Conservation (phyloP, 2,888 invertebrate genomes). For the Ditula angustiorana region DNA sequence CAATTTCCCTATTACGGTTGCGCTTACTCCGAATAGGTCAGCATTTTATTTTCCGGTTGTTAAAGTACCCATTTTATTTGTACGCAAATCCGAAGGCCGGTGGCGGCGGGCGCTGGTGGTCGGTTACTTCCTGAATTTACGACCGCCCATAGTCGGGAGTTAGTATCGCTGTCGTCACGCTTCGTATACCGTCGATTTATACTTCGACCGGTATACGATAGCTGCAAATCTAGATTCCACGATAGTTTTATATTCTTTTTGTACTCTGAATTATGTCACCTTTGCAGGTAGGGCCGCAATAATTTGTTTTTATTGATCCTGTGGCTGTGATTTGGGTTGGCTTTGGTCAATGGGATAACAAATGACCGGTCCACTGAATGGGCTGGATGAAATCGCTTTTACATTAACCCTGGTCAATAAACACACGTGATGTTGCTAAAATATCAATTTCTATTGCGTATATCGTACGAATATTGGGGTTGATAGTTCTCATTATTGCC, state of each 20-base stretch:
- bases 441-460: not conserved
- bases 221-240: conserved; percentile 34
- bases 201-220: conserved; percentile 61
- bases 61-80: conserved; percentile 76
- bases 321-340: conserved; percentile 18
- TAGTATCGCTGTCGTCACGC: conserved; percentile 78
- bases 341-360: conserved; percentile 14
- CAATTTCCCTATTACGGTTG: conserved; percentile 43
- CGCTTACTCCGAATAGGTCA: conserved; percentile 53
- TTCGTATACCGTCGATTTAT: conserved; percentile 76
- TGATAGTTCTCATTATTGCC: conserved; percentile 12
- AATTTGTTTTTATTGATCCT: conserved; percentile 25
- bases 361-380: conserved; percentile 17
- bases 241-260: conserved; percentile 29
- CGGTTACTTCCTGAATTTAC: conserved; percentile 77
- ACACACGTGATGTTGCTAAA: not conserved
- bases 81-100: conserved; percentile 75
- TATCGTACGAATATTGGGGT: not conserved
- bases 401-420: conserved; percentile 14
- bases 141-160: conserved; percentile 68
- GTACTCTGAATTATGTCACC: conserved; percentile 16
- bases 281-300: conserved; percentile 12
- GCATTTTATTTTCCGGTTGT: conserved; percentile 70
- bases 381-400: conserved; percentile 16
- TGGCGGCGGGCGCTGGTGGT: conserved; percentile 65